These are phyloP conservation scores for Cichladusa arquata DNA, from an alignment of 2,113 vertebrate genomes.

Conservation along the genomic window DNA sequence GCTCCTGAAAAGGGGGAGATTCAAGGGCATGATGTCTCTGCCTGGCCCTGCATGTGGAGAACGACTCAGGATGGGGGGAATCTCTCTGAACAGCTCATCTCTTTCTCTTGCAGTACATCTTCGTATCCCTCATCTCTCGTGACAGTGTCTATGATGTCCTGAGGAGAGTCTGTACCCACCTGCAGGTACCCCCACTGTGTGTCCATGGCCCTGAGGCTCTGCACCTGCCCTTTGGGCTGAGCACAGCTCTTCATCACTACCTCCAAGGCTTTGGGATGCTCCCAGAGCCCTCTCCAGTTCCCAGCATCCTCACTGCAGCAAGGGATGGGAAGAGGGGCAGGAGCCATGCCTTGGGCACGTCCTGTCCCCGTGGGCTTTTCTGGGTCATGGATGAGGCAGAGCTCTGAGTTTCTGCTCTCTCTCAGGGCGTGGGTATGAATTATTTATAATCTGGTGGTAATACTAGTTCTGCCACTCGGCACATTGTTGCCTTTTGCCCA, in stretches of 20 bases:
- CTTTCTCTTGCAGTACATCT: conserved; percentile 82
- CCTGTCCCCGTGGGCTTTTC: neutral
- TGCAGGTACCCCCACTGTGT: conserved; percentile 76
- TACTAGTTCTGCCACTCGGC: neutral
- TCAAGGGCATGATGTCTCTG: neutral
- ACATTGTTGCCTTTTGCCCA: neutral
- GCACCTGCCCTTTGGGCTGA: neutral
- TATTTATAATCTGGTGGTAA: conserved; percentile 16
- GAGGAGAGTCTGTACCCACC: conserved; percentile 89
- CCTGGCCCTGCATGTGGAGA: neutral
- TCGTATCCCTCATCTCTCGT: conserved; percentile 91
- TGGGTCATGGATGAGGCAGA: conserved; percentile 8
- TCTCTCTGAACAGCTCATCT: neutral
- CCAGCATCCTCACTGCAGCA: fast-evolving
- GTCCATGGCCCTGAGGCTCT: neutral
- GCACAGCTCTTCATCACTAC: neutral
- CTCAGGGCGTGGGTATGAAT: neutral
- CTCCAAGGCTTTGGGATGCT: neutral
- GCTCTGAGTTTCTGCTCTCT: neutral
- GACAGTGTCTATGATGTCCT: conserved; percentile 92
- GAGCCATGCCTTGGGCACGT: neutral
- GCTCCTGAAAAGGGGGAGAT: neutral
- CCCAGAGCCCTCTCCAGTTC: neutral
- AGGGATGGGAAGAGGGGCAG: neutral
- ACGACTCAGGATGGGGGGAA: fast-evolving